phyloP scores from a whole-genome alignment of 2,113 vertebrate genomes.

The Gorsachius goisagi region DNA sequence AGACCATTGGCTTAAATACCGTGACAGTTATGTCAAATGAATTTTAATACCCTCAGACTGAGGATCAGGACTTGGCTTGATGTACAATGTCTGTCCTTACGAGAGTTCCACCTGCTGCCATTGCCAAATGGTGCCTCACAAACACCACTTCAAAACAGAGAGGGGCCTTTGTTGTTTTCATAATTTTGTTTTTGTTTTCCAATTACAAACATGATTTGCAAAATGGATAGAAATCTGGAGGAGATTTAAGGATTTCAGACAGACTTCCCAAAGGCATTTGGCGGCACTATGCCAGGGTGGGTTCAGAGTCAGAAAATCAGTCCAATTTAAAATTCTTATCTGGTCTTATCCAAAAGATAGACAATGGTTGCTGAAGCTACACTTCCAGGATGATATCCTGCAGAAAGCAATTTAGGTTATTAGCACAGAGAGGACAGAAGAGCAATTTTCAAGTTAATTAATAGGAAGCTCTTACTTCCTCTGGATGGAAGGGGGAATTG shows the following conservation, averaged over 20 bases:
- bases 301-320: not conserved
- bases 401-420: constrained; percentile 1
- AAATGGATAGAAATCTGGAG: not conserved
- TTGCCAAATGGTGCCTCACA: not conserved
- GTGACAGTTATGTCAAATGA: not conserved
- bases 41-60: not conserved
- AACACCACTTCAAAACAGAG: not conserved
- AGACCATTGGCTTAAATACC: not conserved
- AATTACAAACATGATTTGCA: not conserved
- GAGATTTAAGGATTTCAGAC: not conserved
- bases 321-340: not conserved
- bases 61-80: not conserved
- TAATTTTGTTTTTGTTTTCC: not conserved
- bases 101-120: not conserved
- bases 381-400: not conserved
- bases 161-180: not conserved
- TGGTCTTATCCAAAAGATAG: not conserved
- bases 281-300: not conserved
- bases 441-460: constrained; percentile 10
- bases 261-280: not conserved
- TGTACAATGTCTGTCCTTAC: not conserved
- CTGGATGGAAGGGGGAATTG: not conserved
- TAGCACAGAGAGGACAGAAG: not conserved
- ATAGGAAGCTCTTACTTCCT: not conserved
- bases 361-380: not conserved